phyloP scores from a whole-genome alignment of 2,888 invertebrate genomes.

The Dryadula phaetusa region DNA sequence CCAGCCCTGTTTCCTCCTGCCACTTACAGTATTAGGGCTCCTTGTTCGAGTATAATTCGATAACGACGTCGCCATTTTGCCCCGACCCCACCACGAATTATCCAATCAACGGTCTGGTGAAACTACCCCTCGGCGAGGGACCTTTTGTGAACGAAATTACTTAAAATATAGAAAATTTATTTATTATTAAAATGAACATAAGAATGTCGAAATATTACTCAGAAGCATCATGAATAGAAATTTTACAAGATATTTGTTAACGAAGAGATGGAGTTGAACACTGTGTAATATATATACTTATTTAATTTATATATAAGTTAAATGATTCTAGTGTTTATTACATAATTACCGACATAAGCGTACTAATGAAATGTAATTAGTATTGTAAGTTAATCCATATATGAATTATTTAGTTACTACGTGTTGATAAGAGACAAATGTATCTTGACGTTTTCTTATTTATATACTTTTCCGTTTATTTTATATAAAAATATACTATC shows the following conservation, averaged over 20 bases:
- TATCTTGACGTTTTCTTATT: too few species aligned
- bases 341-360: too few species aligned
- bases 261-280: neutral
- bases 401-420: too few species aligned
- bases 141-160: constrained; percentile 20
- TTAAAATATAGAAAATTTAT: constrained; percentile 20
- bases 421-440: too few species aligned
- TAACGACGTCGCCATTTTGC: constrained; percentile 65
- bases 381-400: too few species aligned
- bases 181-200: constrained; percentile 2
- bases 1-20: constrained; percentile 52
- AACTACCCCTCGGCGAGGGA: constrained; percentile 31
- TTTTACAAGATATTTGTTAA: too few species aligned
- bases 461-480: too few species aligned
- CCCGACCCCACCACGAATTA: constrained; percentile 48
- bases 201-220: neutral
- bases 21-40: constrained; percentile 66
- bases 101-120: constrained; percentile 46
- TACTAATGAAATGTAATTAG: too few species aligned
- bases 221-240: too few species aligned
- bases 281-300: neutral
- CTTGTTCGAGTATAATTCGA: constrained; percentile 66
- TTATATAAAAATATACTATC: neutral
- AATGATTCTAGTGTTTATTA: too few species aligned
- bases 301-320: too few species aligned